These are phyloP conservation scores for Lithophane semibrunnea DNA, from an alignment of 2,888 invertebrate genomes.

Conservation along the genomic window DNA sequence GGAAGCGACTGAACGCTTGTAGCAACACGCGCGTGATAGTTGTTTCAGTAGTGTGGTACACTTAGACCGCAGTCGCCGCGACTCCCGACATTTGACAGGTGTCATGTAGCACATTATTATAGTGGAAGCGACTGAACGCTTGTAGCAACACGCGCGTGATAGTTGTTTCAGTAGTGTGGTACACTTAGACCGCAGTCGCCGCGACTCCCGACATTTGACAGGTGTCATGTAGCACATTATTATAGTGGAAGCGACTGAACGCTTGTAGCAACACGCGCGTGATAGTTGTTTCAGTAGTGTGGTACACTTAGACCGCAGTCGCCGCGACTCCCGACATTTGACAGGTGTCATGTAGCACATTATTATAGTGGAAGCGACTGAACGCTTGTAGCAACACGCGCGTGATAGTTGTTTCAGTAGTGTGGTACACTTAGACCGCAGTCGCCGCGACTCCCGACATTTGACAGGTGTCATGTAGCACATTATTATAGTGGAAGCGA, in stretches of 20 bases:
- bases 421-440: too few relatives aligned
- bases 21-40: neutral
- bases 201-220: too few relatives aligned
- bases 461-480: neutral
- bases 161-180: neutral
- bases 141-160: neutral
- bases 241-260: neutral
- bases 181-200: too few relatives aligned
- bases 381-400: neutral
- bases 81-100: too few relatives aligned
- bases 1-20: neutral
- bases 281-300: neutral
- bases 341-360: neutral
- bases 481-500: neutral
- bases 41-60: too few relatives aligned
- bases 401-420: neutral
- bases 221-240: too few relatives aligned
- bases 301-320: too few relatives aligned
- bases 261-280: neutral
- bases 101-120: too few relatives aligned
- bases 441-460: neutral
- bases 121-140: too few relatives aligned
- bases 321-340: neutral
- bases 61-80: neutral
- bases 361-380: neutral